Base-by-base conservation (phyloP, 2,888 invertebrate species). In the Melipona bicolor region DNA sequence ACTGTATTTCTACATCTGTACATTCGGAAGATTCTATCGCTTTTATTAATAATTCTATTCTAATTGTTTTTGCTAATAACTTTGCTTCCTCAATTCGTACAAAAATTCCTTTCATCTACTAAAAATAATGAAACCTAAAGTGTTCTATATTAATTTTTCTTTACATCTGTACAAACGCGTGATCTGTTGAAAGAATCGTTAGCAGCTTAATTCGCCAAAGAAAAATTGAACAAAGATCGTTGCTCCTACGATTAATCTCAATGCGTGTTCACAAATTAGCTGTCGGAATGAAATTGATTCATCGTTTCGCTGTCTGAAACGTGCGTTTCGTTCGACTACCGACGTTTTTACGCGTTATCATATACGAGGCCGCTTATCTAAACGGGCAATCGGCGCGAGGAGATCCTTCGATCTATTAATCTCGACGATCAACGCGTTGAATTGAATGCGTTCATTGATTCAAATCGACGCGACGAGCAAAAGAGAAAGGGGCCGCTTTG, bases 351-450 rank as follows among this genome's bases (percentile, higher is more conserved):
- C 11, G 52, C 69, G 9, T 69, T 50, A 6, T n/a, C 21, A 27
- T 21, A 3, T 6, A 21, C 36, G 9, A 9, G 36, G 50, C 1
- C 52, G 21, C 13, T 59, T 21, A 43, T 43, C 59, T 43, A 49
- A 43, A 24, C 11, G 24, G 19, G 19, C 59, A n/a, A 36, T 52
- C 36, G n/a, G 11, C 59, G 76, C 79, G 61, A 74, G 67, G 71
- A 72, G 77, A 83, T 77, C 61, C 56, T 50, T 64, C 64, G 68
- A 65, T 72, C 32, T 32, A 75, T 85, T 79, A 83, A 78, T 50
- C 64, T 27, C 27, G 80, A 0, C 52, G 49, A 77, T 70, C 36
- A 61, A 36, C 24, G 13, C 21, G 52, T 59, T 61, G 11, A 27
- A 43, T 43, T 36, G 19, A 77, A 70, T 24, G 61, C 61, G 36